phyloP scores from a whole-genome alignment of 2,797 vertebrate genomes.

The Threskiornis aethiopicus region DNA sequence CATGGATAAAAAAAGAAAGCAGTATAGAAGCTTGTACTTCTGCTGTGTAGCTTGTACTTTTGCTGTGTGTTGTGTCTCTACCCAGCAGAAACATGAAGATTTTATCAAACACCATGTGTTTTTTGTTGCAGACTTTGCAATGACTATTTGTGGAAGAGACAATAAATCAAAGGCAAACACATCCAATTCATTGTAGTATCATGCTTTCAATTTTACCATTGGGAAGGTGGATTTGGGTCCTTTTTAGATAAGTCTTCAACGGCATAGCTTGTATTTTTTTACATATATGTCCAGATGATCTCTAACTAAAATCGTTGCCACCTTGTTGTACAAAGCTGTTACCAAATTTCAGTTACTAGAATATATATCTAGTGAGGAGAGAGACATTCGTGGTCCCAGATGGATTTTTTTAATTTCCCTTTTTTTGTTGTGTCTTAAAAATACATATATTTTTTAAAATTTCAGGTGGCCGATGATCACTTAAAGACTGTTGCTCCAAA shows the following conservation, averaged over 20 bases:
- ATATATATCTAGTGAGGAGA: not conserved
- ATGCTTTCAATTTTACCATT: not conserved
- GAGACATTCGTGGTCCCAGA: not conserved
- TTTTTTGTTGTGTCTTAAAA: not conserved
- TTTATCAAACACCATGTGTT: not conserved
- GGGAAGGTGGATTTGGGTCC: not conserved
- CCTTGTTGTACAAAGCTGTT: not conserved
- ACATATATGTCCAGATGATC: fast-evolving
- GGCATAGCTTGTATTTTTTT: fast-evolving
- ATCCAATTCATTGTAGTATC: not conserved
- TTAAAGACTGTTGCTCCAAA: not conserved
- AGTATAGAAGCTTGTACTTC: not conserved
- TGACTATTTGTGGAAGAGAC: not conserved
- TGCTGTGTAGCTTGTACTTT: not conserved
- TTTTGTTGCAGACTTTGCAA: not conserved
- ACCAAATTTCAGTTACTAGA: not conserved
- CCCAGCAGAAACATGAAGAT: not conserved
- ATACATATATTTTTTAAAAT: not conserved
- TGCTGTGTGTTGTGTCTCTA: not conserved
- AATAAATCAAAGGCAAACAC: not conserved
- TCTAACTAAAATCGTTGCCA: not conserved
- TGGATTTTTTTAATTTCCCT: not conserved
- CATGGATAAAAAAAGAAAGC: not conserved
- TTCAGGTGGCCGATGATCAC: not conserved
- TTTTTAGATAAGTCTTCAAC: not conserved